phyloP scores from a whole-genome alignment of 2,797 vertebrate genomes.

The Labeo calbasu region DNA sequence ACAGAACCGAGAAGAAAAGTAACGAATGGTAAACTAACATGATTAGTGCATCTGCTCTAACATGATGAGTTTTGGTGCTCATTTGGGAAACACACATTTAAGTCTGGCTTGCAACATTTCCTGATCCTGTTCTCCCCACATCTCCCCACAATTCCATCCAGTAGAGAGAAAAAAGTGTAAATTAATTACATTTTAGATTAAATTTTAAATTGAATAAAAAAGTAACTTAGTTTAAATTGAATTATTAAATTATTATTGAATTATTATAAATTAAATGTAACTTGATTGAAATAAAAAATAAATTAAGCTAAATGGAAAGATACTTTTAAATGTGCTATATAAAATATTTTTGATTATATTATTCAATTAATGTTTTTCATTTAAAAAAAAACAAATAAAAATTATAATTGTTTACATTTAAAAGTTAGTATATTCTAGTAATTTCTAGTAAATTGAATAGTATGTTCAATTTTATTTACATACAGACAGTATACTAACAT shows the following conservation, averaged over 20 bases:
- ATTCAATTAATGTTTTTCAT: background rate
- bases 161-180: background rate
- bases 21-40: background rate
- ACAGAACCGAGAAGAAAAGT: background rate
- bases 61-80: background rate
- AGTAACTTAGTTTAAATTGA: background rate
- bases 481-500: background rate
- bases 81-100: background rate
- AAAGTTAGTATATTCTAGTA: too few relatives aligned
- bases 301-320: background rate
- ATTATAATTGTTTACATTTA: background rate
- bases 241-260: background rate
- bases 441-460: too few relatives aligned
- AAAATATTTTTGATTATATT: background rate
- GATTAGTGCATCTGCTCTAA: background rate
- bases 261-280: background rate
- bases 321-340: background rate
- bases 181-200: background rate
- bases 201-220: background rate
- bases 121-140: background rate
- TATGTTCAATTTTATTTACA: background rate
- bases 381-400: background rate
- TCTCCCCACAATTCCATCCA: too few relatives aligned
- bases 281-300: background rate
- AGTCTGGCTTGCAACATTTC: background rate